Percentiles rank a stretch among this genome's conserved stretches.
Conservation (phyloP, 2,888 invertebrate genomes). For the Maniola hyperantus region DNA sequence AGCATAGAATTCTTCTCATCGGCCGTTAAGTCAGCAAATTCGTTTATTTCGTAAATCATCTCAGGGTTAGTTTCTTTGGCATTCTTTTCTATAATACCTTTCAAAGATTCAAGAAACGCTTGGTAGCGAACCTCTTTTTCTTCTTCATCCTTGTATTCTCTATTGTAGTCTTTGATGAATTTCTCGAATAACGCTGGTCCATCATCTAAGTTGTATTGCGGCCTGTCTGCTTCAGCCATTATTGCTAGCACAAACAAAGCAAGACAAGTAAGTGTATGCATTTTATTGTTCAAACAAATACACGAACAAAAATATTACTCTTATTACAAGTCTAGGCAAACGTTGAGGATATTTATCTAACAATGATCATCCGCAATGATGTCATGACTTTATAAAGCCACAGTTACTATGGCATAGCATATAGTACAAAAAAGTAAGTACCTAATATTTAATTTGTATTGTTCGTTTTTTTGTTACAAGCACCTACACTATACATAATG, state of each 20-base stretch:
- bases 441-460: too few relatives aligned
- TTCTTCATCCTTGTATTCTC: constrained; percentile 19
- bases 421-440: not conserved
- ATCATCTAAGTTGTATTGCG: constrained; percentile 27
- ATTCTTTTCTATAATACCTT: not conserved
- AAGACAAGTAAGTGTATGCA: not conserved
- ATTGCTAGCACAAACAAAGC: not conserved
- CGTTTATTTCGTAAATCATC: not conserved
- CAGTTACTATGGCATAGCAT: not conserved
- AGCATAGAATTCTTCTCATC: constrained; percentile 5
- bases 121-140: constrained; percentile 4
- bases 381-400: not conserved
- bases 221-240: constrained; percentile 7
- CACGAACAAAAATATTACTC: not conserved
- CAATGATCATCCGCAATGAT: not conserved
- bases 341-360: too few relatives aligned
- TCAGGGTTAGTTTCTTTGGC: not conserved
- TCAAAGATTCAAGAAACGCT: not conserved
- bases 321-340: not conserved
- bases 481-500: too few relatives aligned
- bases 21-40: not conserved
- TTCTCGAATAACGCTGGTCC: constrained; percentile 26
- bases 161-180: constrained; percentile 23
- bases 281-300: not conserved
- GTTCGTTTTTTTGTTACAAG: too few relatives aligned